Base-by-base conservation (phyloP, 2,113 vertebrate species). In the Sceloporus tristichus region DNA sequence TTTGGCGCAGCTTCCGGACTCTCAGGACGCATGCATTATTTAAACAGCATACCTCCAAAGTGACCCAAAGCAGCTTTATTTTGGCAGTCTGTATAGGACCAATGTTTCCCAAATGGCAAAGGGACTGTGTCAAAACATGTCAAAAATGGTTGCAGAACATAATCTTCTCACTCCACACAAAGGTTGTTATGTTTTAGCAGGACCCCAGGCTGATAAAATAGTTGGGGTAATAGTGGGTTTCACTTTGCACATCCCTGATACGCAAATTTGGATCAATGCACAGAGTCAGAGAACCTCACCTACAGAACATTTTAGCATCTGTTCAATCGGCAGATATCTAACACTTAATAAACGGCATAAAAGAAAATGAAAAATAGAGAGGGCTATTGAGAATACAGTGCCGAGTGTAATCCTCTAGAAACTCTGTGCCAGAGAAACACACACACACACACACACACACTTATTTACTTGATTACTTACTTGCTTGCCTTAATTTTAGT, bases 271-370 rank as follows among this genome's bases (percentile, higher is more conserved):
- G 48, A 4, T 23, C 21, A 34, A 78, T 23, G 16, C 6, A 68
- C 1, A 1, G 71, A 8, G 65, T 85, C 78, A 71, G 78, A 71
- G 85, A 88, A 0, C 27, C 75, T 89, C 90, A 83, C 23, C 75
- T 48, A 81, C 5, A 75, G 13, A 90, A 86, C 88, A 91, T n/a
- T 40, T 85, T 87, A 40, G 59, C 59, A 82, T 85, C 78, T 77
- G 75, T 90, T 0, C 54, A 76, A 75, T 56, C n/a, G 34, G 9
- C 86, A 38, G 66, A 77, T 42, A 80, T 8, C 34, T 18, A 13
- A 77, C 18, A 84, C 10, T 84, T 40, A 2, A 9, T 34, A 42
- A 82, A 42, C 66, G 34, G 6, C 9, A 23, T 42, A 66, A 66
- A 5, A 53, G 9, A 19, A 13, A 90, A 71, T 53, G 90, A 74